Evolutionary conservation across 2,888 invertebrate species (phyloP), one percentile per base, ranked within the genome.

Genomic region (Xylocampa areola): DNA sequence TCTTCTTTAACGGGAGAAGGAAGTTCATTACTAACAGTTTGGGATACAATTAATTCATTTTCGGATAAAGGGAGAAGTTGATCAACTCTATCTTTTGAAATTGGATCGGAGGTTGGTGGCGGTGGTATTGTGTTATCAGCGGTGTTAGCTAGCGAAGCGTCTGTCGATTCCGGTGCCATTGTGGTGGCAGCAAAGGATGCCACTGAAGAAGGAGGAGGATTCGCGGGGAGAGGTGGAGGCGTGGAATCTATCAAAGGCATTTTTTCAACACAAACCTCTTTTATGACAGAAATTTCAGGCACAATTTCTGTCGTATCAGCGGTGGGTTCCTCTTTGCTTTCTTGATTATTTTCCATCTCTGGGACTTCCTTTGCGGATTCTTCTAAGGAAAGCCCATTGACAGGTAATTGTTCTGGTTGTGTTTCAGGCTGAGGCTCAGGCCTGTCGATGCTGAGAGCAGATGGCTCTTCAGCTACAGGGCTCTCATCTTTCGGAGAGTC

Each of bases 161-260:
- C 88, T 77, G 90, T 84, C 83, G 88, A 75, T 81, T 93, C 93
- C 77, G 91, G 94, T 85, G 95, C 95, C 95, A 95, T 95, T 68
- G 95, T 95, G 84, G 95, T 95, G 84, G 95, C 95, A 88, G 96
- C 96, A 90, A 96, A 96, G 79, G 96, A 96, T 88, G 95, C 96
- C 92, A 96, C 96, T 91, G 96, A 96, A 82, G 96, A 96, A 77
- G 96, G 96, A 86, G 96, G 96, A 84, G 96, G 96, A 85, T 95
- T 96, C 85, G 95, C 95, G 76, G 96, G 96, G 85, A 96, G 95
- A 79, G 96, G 96, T 85, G 96, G 96, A 89, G 96, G 96, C 86
- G 94, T 87, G 89, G 95, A 92, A 88, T 95, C 95, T 90, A 92
- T 90, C 95, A 95, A 94, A 94, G 95, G 95, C 95, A 89, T 86